A percentile compares a stretch with the other conserved stretches of the same genome.
phyloP scores from a whole-genome alignment of 2,888 invertebrate species.

The Biston stratarius region DNA sequence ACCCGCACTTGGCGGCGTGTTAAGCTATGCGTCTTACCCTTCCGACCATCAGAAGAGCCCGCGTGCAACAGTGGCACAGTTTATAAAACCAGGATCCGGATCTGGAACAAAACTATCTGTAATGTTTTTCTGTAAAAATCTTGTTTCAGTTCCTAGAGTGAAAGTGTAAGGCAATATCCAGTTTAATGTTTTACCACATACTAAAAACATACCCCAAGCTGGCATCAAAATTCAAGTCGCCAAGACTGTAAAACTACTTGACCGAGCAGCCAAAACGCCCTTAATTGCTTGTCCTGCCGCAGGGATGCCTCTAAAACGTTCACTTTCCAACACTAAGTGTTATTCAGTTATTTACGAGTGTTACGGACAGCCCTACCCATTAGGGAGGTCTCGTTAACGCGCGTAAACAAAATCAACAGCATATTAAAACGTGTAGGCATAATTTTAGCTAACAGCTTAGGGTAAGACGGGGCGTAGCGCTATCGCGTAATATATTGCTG shows the following conservation, averaged over 20 bases:
- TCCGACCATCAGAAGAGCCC: too few species aligned
- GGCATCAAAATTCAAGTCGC: conserved; percentile 41
- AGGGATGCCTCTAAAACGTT: conserved; percentile 42
- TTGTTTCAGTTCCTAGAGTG: not conserved
- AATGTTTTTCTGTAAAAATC: too few species aligned
- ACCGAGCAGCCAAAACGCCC: conserved; percentile 43
- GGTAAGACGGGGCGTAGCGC: conserved; percentile 9
- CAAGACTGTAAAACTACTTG: conserved; percentile 48
- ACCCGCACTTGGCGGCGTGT: too few species aligned
- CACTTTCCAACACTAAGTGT: conserved; percentile 47
- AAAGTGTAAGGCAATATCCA: not conserved
- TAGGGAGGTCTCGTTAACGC: conserved; percentile 46
- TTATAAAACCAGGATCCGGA: too few species aligned
- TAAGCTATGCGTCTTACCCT: too few species aligned
- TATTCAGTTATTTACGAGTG: conserved; percentile 50
- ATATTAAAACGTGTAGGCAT: conserved; percentile 39
- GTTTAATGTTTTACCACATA: conserved; percentile 7
- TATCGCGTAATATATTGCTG: conserved; percentile 2
- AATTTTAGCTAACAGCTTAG: conserved; percentile 28
- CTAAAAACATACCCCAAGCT: conserved; percentile 1
- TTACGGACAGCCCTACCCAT: conserved; percentile 45
- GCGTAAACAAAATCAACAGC: conserved; percentile 46
- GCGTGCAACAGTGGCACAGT: too few species aligned
- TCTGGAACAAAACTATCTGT: too few species aligned
- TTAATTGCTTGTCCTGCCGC: conserved; percentile 45